Evolutionary conservation across 2,797 vertebrate genomes (phyloP), one percentile per base, ranked within the genome.

Genomic region (Rhadinocentrus ornatus): DNA sequence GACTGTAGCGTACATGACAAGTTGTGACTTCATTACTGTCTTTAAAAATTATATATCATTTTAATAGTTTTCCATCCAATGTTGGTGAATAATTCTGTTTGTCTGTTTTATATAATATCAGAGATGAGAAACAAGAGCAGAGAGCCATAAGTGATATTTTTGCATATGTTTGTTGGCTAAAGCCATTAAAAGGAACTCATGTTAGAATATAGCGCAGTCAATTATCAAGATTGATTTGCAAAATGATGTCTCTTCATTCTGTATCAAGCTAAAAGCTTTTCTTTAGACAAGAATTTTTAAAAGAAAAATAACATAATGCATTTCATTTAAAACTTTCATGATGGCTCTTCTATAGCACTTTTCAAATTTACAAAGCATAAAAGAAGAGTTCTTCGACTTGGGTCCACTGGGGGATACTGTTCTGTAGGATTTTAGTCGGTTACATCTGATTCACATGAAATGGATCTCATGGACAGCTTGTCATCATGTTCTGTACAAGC

Each of bases 161-260:
- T 48, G 54, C 24, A 1, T 66, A 13, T 57, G 26, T 16, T 8
- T 66, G 37, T n/a, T 57, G 55, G 22, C 31, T 48, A 15, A 46
- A n/a, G 10, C 39, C 39, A 15, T 20, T 67, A 46, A 58, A 44
- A 27, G 15, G 13, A 8, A 0, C 32, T 44, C 31, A 66, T 41
- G 39, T 55, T 52, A 55, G 26, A 55, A n/a, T n/a, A n/a, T n/a
- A n/a, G n/a, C n/a, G n/a, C n/a, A n/a, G 27, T 66, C 37, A 44
- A 56, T 56, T 32, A 46, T 66, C 53, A 53, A 56, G 53, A 46
- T 37, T 20, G 12, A 32, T 56, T 22, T 44, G 37, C 15, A 66
- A 66, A 66, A 46, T n/a, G 8, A 52, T 5, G 52, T 16, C 24
- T 27, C 13, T 27, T 52, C 18, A 13, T 46, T 67, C n/a, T 57